phyloP scores from a whole-genome alignment of 2,888 invertebrate species.

The Seira sanloemensis region DNA sequence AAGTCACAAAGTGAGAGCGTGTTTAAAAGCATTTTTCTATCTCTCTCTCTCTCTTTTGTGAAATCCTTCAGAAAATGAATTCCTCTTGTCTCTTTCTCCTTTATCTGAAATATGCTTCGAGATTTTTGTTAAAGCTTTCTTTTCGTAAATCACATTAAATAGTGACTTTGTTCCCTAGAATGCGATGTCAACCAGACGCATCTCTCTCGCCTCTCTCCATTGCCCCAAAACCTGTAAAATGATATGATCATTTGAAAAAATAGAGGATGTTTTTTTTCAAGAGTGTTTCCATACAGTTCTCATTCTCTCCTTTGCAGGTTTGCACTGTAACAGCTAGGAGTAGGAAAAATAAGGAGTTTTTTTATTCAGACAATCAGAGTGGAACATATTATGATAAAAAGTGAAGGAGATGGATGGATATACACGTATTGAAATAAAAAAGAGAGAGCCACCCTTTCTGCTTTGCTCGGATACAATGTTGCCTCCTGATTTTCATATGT shows the following conservation, averaged over 20 bases:
- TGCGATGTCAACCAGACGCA: neutral
- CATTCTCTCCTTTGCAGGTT: neutral
- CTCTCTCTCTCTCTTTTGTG: neutral
- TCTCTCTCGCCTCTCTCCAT: too few species aligned
- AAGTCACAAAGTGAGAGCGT: slow-evolving; percentile 19
- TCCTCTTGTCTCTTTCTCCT: neutral
- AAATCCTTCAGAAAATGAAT: slow-evolving; percentile 1
- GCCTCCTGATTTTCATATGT: slow-evolving; percentile 23
- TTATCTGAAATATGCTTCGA: slow-evolving; percentile 15
- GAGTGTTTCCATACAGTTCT: neutral
- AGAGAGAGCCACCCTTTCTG: slow-evolving; percentile 27
- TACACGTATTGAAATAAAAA: slow-evolving; percentile 9
- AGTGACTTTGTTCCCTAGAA: neutral
- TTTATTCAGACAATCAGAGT: slow-evolving; percentile 51
- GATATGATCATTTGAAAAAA: neutral
- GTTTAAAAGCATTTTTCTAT: slow-evolving; percentile 1
- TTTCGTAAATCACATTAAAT: neutral
- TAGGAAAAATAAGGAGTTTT: neutral
- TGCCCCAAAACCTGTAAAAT: neutral
- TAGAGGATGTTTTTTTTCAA: neutral
- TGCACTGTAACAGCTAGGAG: neutral
- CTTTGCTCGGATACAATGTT: neutral
- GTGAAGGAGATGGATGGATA: slow-evolving; percentile 55
- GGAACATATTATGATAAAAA: slow-evolving; percentile 51
- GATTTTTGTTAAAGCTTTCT: neutral